Evolutionary conservation across 2,797 vertebrate genomes (phyloP).

Genomic region (Decapterus maruadsi): DNA sequence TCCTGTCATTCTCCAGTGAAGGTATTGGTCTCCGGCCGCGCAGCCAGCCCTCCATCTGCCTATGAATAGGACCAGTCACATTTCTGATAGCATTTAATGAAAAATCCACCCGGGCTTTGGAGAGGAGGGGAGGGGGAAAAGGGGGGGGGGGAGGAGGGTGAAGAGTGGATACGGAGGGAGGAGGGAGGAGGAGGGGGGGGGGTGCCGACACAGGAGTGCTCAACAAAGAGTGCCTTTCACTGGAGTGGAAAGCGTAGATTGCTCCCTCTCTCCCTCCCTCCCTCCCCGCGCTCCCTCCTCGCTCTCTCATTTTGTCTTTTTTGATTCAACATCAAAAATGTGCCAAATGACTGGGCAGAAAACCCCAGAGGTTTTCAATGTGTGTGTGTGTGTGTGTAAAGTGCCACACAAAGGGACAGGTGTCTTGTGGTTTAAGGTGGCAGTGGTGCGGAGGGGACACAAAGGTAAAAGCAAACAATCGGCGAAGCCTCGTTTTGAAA

Average conservation of each 20-base stretch:
- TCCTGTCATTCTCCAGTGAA: constrained; percentile 75
- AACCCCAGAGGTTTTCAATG: constrained; percentile 62
- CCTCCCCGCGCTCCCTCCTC: constrained; percentile 21
- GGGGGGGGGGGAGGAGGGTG: constrained; percentile 38
- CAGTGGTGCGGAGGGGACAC: constrained; percentile 38
- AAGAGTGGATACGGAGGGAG: background rate
- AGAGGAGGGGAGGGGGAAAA: constrained; percentile 21
- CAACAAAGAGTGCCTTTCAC: constrained; percentile 84
- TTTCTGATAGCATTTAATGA: constrained; percentile 84
- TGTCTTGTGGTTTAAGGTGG: constrained; percentile 70
- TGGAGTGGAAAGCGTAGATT: constrained; percentile 77
- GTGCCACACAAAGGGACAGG: constrained; percentile 77
- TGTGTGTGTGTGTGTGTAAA: constrained; percentile 26
- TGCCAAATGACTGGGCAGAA: constrained; percentile 77
- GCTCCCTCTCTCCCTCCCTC: constrained; percentile 50
- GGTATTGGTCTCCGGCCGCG: constrained; percentile 66
- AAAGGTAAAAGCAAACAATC: constrained; percentile 64
- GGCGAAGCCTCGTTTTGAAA: constrained; percentile 26
- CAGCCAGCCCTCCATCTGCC: constrained; percentile 71
- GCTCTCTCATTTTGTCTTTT: constrained; percentile 73
- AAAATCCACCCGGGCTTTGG: constrained; percentile 76
- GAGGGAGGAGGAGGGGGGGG: background rate
- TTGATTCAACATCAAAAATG: constrained; percentile 80
- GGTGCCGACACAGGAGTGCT: constrained; percentile 62
- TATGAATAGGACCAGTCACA: constrained; percentile 81